A percentile compares a stretch with the other conserved stretches of the same genome.
Conservation (phyloP, 2,113 vertebrate species). For the Etia nguti region DNA sequence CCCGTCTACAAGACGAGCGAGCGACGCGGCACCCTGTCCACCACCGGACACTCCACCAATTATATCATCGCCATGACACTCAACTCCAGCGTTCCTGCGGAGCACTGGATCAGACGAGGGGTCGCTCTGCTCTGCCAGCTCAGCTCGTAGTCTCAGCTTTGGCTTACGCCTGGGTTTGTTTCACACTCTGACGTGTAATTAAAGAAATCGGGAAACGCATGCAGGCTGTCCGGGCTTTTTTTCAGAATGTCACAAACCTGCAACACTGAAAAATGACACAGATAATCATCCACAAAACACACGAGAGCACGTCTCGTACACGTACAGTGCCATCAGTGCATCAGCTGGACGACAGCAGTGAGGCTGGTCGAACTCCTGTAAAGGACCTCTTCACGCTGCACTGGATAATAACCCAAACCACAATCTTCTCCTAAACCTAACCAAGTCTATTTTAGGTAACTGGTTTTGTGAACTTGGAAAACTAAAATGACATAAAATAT, state of each 20-base stretch:
- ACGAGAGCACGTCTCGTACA: neutral
- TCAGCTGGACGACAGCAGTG: neutral
- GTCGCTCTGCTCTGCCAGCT: conserved; percentile 85
- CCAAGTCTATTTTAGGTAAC: neutral
- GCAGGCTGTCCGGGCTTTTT: neutral
- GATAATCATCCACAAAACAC: neutral
- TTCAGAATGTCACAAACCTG: neutral
- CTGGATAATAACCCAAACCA: neutral
- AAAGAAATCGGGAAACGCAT: neutral
- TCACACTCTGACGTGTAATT: neutral
- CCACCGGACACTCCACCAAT: conserved; percentile 87
- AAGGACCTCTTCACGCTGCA: neutral
- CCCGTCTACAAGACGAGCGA: conserved; percentile 88
- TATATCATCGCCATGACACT: conserved; percentile 84
- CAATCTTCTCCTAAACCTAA: neutral
- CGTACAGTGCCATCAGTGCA: neutral
- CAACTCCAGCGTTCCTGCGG: conserved; percentile 66
- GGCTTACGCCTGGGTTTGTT: neutral
- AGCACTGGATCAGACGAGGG: conserved; percentile 84
- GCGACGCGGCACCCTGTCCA: conserved; percentile 82
- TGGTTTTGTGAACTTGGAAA: neutral
- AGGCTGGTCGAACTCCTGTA: neutral
- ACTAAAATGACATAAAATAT: neutral
- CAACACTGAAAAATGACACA: neutral
- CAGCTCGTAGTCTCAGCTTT: conserved; percentile 56